These are phyloP conservation scores for Urocynchramus pylzowi DNA, from an alignment of 2,113 vertebrate genomes.

Conservation along the genomic window DNA sequence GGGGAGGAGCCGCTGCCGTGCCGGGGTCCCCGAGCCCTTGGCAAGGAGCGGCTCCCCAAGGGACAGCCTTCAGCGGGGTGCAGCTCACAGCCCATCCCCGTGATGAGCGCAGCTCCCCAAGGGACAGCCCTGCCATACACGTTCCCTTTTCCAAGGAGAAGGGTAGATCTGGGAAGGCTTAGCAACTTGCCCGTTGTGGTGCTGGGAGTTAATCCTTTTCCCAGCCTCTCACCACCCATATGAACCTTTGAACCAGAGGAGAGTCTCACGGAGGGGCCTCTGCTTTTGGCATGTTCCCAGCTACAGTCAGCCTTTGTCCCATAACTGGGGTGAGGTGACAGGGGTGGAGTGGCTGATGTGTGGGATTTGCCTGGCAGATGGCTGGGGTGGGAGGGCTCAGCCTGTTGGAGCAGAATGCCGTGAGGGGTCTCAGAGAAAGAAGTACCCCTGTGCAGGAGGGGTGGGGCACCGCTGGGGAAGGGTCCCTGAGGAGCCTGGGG, in stretches of 20 bases:
- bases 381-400: neutral
- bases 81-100: fast-evolving
- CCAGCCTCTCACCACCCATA: neutral
- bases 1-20: neutral
- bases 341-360: neutral
- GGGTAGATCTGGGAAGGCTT: neutral
- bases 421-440: neutral
- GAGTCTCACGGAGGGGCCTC: fast-evolving
- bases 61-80: neutral
- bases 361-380: neutral
- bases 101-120: neutral
- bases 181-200: neutral
- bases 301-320: neutral
- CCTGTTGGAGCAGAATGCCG: neutral
- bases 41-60: neutral
- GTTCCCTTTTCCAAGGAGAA: neutral
- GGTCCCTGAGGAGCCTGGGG: neutral
- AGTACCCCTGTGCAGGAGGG: neutral
- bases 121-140: fast-evolving
- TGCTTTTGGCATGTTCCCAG: neutral
- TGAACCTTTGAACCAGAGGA: neutral
- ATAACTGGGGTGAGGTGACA: fast-evolving
- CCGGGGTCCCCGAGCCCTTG: neutral
- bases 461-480: fast-evolving
- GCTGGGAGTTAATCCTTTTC: neutral